A percentile compares a stretch with the other conserved stretches of the same genome.
These are phyloP conservation scores for Salarias fasciatus DNA, from an alignment of 2,797 vertebrate genomes.

Conservation along the genomic window DNA sequence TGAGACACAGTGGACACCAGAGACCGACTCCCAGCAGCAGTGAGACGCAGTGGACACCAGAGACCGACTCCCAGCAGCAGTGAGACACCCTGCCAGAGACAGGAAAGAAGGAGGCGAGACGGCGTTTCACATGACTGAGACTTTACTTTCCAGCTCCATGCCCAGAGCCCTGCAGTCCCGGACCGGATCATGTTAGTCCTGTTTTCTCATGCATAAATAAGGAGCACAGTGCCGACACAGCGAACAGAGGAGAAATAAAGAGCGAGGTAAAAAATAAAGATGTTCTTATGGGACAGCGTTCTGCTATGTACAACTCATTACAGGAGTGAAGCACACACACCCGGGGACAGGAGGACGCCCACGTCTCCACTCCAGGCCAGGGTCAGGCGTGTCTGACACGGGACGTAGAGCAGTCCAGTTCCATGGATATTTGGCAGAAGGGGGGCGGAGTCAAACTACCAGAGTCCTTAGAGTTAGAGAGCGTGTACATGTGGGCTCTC, in stretches of 20 bases:
- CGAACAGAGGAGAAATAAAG: conserved; percentile 58
- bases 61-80: too few relatives aligned
- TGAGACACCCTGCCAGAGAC: too few relatives aligned
- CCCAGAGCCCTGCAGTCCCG: conserved; percentile 37
- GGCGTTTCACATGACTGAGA: conserved; percentile 53
- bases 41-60: too few relatives aligned
- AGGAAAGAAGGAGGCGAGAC: conserved; percentile 19
- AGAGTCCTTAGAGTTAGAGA: conserved; percentile 45
- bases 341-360: conserved; percentile 53
- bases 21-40: too few relatives aligned
- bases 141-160: conserved; percentile 74
- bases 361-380: conserved; percentile 45
- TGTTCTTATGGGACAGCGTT: conserved; percentile 75
- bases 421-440: conserved; percentile 27
- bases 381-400: conserved; percentile 39
- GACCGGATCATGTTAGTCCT: too few relatives aligned
- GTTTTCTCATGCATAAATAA: conserved; percentile 78
- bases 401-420: not conserved
- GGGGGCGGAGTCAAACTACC: conserved; percentile 35
- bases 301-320: conserved; percentile 75
- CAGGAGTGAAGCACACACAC: conserved; percentile 63
- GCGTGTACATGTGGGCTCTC: conserved; percentile 35
- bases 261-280: conserved; percentile 80
- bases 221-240: conserved; percentile 63
- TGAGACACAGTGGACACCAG: too few relatives aligned